Evolutionary conservation across 2,888 invertebrate genomes (phyloP), one percentile per base, ranked within the genome.

Genomic region (Esperia sulphurella): DNA sequence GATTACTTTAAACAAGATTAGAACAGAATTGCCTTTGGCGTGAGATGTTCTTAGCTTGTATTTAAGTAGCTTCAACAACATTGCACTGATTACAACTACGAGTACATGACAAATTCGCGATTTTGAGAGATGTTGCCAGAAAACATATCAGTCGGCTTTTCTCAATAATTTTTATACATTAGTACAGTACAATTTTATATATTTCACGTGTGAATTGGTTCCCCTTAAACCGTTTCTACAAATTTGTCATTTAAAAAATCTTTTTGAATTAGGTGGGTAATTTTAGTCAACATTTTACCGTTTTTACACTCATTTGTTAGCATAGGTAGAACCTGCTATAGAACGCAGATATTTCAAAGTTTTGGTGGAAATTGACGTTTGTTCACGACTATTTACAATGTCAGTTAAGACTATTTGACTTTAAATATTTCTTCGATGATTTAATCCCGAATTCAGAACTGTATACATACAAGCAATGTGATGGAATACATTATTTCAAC

Each of bases 121-220:
- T 73, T 67, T 79, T 73, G 73, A 79, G 86, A 87, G 82, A 80
- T 83, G 81, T 80, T 83, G 88, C 88, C 88, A 73, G 77, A 81
- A 86, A 88, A 89, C 88, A 89, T 89, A 89, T 89, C 70, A 71
- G 79, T 87, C 83, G 88, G 88, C 88, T 68, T 69, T 85, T 87
- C 86, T 87, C 87, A 81, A 71, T 41, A 35, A n/a, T 37, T 13
- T 8, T 41, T 46, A 14, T 42, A 12, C 21, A 35, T 14, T 57
- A 54, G 53, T 64, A 65, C 54, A 61, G 59, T 54, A 58, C 48
- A 56, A 54, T 57, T 61, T 56, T 58, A 63, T 65, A 50, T 49
- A 52, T 48, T 50, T 48, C 45, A 53, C 42, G 51, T 49, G 50
- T 42, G 45, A 45, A 50, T 49, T 51, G 51, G 46, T 51, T 50